Evolutionary conservation across 2,888 invertebrate genomes (phyloP), one percentile per base, ranked within the genome.

Genomic region (Microplitis deprimator): DNA sequence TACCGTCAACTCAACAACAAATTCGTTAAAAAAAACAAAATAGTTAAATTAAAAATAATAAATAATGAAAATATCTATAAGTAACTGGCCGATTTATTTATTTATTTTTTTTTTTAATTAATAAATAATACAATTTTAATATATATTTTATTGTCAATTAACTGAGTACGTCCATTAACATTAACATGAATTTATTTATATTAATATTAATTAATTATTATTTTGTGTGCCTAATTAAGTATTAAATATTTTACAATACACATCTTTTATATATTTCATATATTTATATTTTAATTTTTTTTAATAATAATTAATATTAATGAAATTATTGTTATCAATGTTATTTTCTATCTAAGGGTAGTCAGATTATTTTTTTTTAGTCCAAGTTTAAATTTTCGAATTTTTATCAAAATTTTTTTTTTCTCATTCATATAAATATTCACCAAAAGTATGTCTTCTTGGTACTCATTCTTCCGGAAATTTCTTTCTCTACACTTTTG

Each of bases 171-270:
- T 40, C 39, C 39, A 16, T 39, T 16, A 68, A 68, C 40, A 40
- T 40, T 38, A 65, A 39, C 68, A 16, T 68, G 38, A 38, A n/a
- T 61, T 61, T 61, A 61, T 61, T 61, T 10, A 16, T 61, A 10
- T 61, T 16, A 8, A 61, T 61, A 39, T 64, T 80, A 77, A 74
- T 79, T 72, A 76, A 82, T 82, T 81, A 80, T 79, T 77, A 85
- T 86, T 84, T 83, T 83, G 84, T 85, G 83, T 85, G 84, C 85
- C 86, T 86, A 87, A 84, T 84, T 87, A 85, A 82, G 86, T 88
- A 88, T 88, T 88, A 87, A 88, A 87, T 88, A 87, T 88, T 84
- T 88, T 88, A 87, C 87, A 88, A 85, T 87, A 87, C 87, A 87
- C 87, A 88, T 86, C 84, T 87, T 29, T 83, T 82, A 85, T 85